These are phyloP conservation scores for Ornithoptera priamus DNA, from an alignment of 2,888 invertebrate genomes.

Conservation along the genomic window DNA sequence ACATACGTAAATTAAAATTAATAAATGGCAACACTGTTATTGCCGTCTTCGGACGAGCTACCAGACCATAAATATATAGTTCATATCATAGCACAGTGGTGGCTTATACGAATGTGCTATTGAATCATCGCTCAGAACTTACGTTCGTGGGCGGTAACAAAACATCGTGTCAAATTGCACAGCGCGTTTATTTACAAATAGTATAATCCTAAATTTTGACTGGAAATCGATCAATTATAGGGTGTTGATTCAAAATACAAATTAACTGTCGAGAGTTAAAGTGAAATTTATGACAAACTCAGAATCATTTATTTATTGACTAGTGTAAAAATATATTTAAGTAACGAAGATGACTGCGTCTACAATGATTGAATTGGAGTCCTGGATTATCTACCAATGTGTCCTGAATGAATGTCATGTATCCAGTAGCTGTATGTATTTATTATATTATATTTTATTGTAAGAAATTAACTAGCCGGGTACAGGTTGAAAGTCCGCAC, in stretches of 20 bases:
- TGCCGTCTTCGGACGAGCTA: conserved; percentile 5
- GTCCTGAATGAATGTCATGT: conserved; percentile 84
- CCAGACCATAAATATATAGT: conserved; percentile 7
- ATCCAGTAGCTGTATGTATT: conserved; percentile 82
- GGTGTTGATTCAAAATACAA: conserved; percentile 29
- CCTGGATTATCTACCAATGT: conserved; percentile 86
- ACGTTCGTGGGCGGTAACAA: conserved; percentile 60
- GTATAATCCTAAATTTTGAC: conserved; percentile 48
- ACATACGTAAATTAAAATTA: too few relatives aligned
- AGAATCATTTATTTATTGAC: conserved; percentile 46
- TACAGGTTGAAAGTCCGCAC: too few relatives aligned
- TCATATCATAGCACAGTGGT: conserved; percentile 23
- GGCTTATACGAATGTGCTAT: conserved; percentile 46
- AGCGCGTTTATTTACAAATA: conserved; percentile 54
- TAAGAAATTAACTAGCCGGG: not conserved
- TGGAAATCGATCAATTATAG: conserved; percentile 45
- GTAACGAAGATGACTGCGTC: conserved; percentile 72
- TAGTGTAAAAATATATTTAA: conserved; percentile 40
- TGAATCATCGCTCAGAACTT: conserved; percentile 54
- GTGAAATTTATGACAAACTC: conserved; percentile 42
- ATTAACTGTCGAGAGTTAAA: conserved; percentile 33
- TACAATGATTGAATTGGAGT: conserved; percentile 83
- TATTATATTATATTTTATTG: conserved; percentile 18
- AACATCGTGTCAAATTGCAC: conserved; percentile 48
- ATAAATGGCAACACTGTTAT: conserved; percentile 15